These are phyloP conservation scores for Xiphias gladius DNA, from an alignment of 2,113 vertebrate species.

Conservation along the genomic window DNA sequence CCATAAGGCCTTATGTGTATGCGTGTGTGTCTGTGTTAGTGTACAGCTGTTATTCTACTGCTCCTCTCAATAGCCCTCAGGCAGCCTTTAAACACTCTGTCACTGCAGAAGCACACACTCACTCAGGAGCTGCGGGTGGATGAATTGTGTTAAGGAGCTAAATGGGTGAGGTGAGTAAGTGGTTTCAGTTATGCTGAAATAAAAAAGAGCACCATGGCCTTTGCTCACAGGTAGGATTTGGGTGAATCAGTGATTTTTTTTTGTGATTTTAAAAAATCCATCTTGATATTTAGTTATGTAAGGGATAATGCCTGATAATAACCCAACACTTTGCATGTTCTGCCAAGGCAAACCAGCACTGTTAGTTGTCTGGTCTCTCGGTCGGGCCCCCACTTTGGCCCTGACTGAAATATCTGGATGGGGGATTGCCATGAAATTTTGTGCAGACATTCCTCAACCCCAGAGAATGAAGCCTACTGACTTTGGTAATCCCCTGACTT, in stretches of 20 bases:
- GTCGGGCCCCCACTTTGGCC: not conserved
- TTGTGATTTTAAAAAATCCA: not conserved
- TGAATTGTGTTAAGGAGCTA: conserved; percentile 41
- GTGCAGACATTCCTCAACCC: not conserved
- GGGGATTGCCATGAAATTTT: not conserved
- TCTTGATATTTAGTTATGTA: not conserved
- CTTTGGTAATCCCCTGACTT: not conserved
- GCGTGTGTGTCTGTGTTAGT: conserved; percentile 34
- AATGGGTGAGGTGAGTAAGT: conserved; percentile 54
- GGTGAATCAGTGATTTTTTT: not conserved
- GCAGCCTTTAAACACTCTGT: conserved; percentile 58
- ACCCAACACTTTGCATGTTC: not conserved
- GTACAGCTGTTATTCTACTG: conserved; percentile 68
- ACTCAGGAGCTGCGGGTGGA: conserved; percentile 30
- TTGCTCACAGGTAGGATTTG: not conserved
- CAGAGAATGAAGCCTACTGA: not conserved
- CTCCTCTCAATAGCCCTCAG: conserved; percentile 64
- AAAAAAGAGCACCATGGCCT: conserved; percentile 13
- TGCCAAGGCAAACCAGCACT: not conserved
- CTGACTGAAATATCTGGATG: not conserved
- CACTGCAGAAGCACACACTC: conserved; percentile 23
- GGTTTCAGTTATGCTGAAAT: conserved; percentile 43
- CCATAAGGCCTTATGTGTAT: conserved; percentile 47
- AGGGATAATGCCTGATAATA: not conserved
- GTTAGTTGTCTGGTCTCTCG: not conserved